Evolutionary conservation across 2,888 invertebrate genomes (phyloP), one percentile per base, ranked within the genome.

Genomic region (Schizaphis graminum): DNA sequence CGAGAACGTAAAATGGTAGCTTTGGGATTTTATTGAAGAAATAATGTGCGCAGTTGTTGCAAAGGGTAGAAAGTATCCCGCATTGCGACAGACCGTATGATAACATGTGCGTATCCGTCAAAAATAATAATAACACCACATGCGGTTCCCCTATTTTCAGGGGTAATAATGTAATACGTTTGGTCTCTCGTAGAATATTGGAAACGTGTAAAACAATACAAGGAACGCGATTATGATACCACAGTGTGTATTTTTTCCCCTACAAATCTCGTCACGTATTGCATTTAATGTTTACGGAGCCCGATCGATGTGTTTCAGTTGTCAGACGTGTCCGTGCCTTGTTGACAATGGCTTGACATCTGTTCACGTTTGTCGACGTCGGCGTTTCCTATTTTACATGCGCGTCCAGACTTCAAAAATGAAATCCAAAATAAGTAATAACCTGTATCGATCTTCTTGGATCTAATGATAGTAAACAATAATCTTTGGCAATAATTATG

Each of bases 41-140:
- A 94, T 94, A 94, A 91, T 91, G 49, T 53, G 91, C 91, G n/a
- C 94, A 94, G 94, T 94, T 94, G 94, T 94, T 94, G 67, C 91
- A 87, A 94, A 94, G 94, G 94, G 90, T 86, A 86, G 47, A 44
- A 44, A 85, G 92, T 94, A 86, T 94, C 90, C 94, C 94, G 94
- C 94, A 94, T 94, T 94, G 94, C 94, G 90, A 94, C 94, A 94
- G 94, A 86, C 94, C 90, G 53, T 90, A 94, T 57, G 26, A 61
- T 24, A 53, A n/a, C 56, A 86, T 61, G 90, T 90, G 90, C 87
- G 91, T 94, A 86, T 94, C 94, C 94, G 91, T 94, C 94, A 94
- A 90, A 91, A 90, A 86, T 91, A 94, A 94, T 94, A 93, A 93
- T 85, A 91, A 94, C 91, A 87, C 94, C 85, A 91, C 94, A 94